Evolutionary conservation across 2,113 vertebrate genomes (phyloP).

Genomic region (Tylochromis polylepis): DNA sequence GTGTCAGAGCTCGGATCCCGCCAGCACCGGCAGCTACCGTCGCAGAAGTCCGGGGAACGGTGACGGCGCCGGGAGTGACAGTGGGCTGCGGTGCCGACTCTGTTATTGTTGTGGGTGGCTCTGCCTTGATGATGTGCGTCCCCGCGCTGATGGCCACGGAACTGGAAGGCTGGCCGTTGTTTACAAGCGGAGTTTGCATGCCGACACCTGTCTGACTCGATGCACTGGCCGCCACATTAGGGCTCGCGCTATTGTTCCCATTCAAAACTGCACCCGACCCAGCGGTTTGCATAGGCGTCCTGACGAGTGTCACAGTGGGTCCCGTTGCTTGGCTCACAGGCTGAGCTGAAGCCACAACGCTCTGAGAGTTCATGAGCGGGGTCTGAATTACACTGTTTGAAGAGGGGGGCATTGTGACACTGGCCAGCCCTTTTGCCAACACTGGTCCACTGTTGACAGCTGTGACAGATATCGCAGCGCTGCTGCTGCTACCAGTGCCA

Average conservation of each 20-base stretch:
- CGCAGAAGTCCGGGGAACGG: constrained; percentile 76
- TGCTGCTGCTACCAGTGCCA: constrained; percentile 43
- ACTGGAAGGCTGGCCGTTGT: constrained; percentile 40
- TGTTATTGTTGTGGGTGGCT: constrained; percentile 83
- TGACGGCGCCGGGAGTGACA: constrained; percentile 67
- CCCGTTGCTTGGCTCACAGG: constrained; percentile 38
- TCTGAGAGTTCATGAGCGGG: constrained; percentile 76
- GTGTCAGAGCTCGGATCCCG: constrained; percentile 82
- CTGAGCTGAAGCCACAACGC: constrained; percentile 69
- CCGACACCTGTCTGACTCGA: constrained; percentile 51
- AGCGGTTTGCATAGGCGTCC: constrained; percentile 79
- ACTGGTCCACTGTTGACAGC: constrained; percentile 82
- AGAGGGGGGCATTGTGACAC: constrained; percentile 64
- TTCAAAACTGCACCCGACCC: constrained; percentile 72
- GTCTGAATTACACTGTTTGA: constrained; percentile 90
- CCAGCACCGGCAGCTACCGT: constrained; percentile 62
- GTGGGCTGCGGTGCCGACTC: constrained; percentile 76
- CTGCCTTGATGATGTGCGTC: constrained; percentile 79
- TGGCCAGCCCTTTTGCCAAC: constrained; percentile 75
- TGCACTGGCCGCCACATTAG: constrained; percentile 21
- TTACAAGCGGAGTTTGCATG: constrained; percentile 26
- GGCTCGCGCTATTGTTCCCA: constrained; percentile 54
- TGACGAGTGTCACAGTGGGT: constrained; percentile 75
- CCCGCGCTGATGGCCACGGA: constrained; percentile 46
- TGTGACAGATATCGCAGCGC: constrained; percentile 69